These are phyloP conservation scores for Pristionchus arcanus DNA, from an alignment of 2,888 invertebrate species.

Conservation along the genomic window DNA sequence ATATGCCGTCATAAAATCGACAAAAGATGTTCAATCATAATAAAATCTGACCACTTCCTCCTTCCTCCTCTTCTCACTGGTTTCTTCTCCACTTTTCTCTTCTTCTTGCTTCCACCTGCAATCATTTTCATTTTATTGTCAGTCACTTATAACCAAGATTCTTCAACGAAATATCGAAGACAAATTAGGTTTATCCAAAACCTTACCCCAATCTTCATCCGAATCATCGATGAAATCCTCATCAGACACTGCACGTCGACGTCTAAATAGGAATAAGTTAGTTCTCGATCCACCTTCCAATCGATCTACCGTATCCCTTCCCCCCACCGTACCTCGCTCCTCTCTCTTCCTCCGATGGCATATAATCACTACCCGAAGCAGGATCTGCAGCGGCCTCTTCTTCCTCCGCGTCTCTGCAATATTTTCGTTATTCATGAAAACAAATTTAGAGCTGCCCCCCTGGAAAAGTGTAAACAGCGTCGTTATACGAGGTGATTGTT, in stretches of 20 bases:
- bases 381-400: slow-evolving; percentile 58
- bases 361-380: slow-evolving; percentile 61
- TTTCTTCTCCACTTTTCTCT: slow-evolving; percentile 52
- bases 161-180: background rate
- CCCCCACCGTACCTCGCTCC: slow-evolving; percentile 36
- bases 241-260: background rate
- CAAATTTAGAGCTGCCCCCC: background rate
- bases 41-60: slow-evolving; percentile 36
- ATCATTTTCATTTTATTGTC: background rate
- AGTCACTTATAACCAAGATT: background rate
- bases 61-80: slow-evolving; percentile 53
- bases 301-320: background rate
- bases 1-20: too few relatives aligned
- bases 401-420: slow-evolving; percentile 57
- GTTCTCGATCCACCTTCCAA: background rate
- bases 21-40: background rate
- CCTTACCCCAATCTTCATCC: slow-evolving; percentile 46
- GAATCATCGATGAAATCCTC: slow-evolving; percentile 49
- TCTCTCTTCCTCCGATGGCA: slow-evolving; percentile 61
- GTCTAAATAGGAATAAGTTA: background rate
- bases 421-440: background rate
- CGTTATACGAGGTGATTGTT: too few relatives aligned
- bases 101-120: slow-evolving; percentile 10
- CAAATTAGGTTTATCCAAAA: background rate
- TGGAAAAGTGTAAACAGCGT: too few relatives aligned